Base-by-base conservation (phyloP, 2,113 vertebrate species). In the Hyperoodon ampullatus region DNA sequence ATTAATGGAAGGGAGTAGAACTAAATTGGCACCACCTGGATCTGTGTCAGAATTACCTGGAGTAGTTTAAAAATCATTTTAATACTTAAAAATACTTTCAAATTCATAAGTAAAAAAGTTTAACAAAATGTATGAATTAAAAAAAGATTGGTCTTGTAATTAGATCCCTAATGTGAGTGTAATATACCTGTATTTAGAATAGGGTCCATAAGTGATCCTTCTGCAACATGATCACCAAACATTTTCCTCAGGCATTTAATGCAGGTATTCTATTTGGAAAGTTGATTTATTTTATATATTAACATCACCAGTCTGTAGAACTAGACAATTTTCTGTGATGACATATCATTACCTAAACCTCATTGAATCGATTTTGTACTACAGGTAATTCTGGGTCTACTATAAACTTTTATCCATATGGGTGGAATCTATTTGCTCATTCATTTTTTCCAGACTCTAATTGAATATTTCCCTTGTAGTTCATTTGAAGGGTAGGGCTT, bases 31-130 rank as follows among this genome's bases (percentile, higher is more conserved):
- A 18, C 5, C 24, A 47, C 24, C 16, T 47, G 35, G 11, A 1
- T 85, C 1, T 81, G 18, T 88, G 74, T 44, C 24, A 72, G 24
- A 88, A 11, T 50, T 92, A 50, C 13, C 9, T 60, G 42, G 24
- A 96, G 7, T 11, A 74, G 61, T 58, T 90, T 50, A 1, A 84
- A 85, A 90, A 77, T 55, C 28, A 87, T 86, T 93, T 70, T 93
- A 65, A 42, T 39, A 83, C 42, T 75, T 77, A 84, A 78, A 83
- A 61, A 33, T 50, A 61, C 23, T 88, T 95, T 70, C 65, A 7
- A 85, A 83, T 19, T 70, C 3, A 66, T 66, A 88, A 70, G 39
- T 4, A 50, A 74, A 78, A 35, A 26, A 0, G 3, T 39, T 85
- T 39, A 26, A 60, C 16, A 72, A 82, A 58, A 50, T 39, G 2